A percentile compares a stretch with the other conserved stretches of the same genome.
phyloP scores from a whole-genome alignment of 1,140 invertebrate genomes.

The Ylistrum balloti region DNA sequence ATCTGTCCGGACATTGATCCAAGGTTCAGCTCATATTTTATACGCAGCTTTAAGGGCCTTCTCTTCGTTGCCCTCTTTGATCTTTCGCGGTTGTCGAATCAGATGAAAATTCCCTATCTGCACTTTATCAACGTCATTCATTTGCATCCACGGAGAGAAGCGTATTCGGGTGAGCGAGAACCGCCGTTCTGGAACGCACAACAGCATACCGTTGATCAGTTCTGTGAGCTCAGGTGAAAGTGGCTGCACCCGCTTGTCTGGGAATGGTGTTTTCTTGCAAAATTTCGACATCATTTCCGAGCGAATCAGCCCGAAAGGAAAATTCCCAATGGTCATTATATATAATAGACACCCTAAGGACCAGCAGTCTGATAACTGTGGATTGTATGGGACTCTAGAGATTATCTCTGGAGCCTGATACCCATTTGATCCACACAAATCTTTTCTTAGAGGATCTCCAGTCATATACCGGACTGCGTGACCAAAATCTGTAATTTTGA shows the following conservation, averaged over 20 bases:
- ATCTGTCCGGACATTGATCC: conserved; percentile 6
- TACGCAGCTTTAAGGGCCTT: conserved; percentile 53
- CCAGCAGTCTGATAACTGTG: conserved; percentile 64
- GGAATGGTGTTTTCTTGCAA: conserved; percentile 57
- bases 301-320: conserved; percentile 61
- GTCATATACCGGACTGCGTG: conserved; percentile 55
- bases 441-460: conserved; percentile 59
- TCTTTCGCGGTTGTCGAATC: conserved; percentile 63
- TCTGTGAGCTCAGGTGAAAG: conserved; percentile 54
- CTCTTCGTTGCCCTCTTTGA: conserved; percentile 55
- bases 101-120: conserved; percentile 67
- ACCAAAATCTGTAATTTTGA: conserved; percentile 67
- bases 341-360: conserved; percentile 66
- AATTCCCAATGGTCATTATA: conserved; percentile 65
- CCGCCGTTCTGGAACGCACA: conserved; percentile 49
- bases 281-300: conserved; percentile 49
- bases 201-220: conserved; percentile 53
- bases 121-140: conserved; percentile 46
- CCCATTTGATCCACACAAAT: conserved; percentile 60
- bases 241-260: conserved; percentile 50
- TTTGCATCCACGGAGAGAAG: conserved; percentile 55
- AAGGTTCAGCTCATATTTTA: conserved; percentile 47
- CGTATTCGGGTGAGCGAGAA: conserved; percentile 58
- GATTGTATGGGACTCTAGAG: conserved; percentile 60
- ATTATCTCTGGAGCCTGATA: conserved; percentile 69